Evolutionary conservation across 2,888 invertebrate genomes (phyloP).

Genomic region (Brassicogethes aeneus): DNA sequence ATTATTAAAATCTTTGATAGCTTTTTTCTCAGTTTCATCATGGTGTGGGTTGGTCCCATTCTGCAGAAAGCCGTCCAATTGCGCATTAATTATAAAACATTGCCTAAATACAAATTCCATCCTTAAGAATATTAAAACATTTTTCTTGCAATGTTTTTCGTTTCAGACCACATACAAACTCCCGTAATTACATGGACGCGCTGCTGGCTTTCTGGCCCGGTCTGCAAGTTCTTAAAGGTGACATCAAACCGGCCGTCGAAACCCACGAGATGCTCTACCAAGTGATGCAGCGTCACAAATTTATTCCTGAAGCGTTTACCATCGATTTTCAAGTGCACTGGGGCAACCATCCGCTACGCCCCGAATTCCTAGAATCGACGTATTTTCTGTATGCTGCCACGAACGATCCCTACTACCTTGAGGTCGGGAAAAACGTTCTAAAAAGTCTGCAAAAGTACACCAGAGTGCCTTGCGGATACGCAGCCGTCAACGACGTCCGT

Average conservation of each 20-base stretch:
- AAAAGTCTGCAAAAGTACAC: constrained; percentile 85
- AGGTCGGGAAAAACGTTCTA: constrained; percentile 82
- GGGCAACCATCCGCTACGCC: constrained; percentile 94
- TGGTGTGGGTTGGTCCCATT: no score
- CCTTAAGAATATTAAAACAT: no score
- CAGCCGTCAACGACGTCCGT: constrained; percentile 53
- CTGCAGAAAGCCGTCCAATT: no score
- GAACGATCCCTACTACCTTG: constrained; percentile 89
- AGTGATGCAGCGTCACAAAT: constrained; percentile 95
- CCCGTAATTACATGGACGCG: constrained; percentile 96
- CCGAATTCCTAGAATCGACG: constrained; percentile 96
- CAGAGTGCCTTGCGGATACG: constrained; percentile 92
- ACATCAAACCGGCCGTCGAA: constrained; percentile 95
- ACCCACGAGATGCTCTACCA: constrained; percentile 98
- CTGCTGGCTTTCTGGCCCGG: constrained; percentile 98
- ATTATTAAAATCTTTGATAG: no score
- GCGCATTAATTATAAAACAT: no score
- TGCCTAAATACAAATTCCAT: no score
- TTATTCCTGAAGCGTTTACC: constrained; percentile 97
- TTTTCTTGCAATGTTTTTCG: no score
- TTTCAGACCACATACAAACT: constrained; percentile 76
- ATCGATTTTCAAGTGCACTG: constrained; percentile 95
- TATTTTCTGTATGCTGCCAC: constrained; percentile 96
- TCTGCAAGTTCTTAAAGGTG: constrained; percentile 71
- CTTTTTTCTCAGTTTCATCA: no score